Percentiles rank a stretch among this genome's conserved stretches.
phyloP scores from a whole-genome alignment of 2,888 invertebrate genomes.

The Notocelia uddmanniana region DNA sequence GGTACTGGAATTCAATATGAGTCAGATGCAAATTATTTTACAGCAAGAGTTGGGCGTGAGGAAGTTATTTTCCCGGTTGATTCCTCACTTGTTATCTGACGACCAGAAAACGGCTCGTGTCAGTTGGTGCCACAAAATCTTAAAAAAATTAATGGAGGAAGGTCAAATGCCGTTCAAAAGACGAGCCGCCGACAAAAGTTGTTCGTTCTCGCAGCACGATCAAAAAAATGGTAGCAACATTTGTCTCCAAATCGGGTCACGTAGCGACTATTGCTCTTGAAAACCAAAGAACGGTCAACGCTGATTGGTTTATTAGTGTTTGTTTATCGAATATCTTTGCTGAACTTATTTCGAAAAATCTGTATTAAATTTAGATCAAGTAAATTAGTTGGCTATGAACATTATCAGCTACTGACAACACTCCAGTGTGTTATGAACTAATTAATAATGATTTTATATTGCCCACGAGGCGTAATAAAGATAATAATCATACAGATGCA shows the following conservation, averaged over 20 bases:
- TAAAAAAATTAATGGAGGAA: no score
- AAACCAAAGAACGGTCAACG: not conserved
- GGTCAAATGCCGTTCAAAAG: no score
- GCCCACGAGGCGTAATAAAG: not conserved
- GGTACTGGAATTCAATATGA: no score
- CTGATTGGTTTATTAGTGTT: slow-evolving; percentile 4
- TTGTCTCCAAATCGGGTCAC: slow-evolving; percentile 12
- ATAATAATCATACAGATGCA: slow-evolving; percentile 10
- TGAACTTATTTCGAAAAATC: slow-evolving; percentile 6
- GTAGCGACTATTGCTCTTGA: slow-evolving; percentile 3
- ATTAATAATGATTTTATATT: not conserved
- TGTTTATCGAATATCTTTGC: slow-evolving; percentile 10
- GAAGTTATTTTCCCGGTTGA: no score
- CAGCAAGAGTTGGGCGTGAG: no score
- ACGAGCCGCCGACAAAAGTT: no score
- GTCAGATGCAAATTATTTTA: no score
- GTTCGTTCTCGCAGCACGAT: not conserved
- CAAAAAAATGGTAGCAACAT: slow-evolving; percentile 9
- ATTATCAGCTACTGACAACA: not conserved
- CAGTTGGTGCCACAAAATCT: no score
- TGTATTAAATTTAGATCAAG: not conserved
- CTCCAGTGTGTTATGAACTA: not conserved
- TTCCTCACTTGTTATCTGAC: no score
- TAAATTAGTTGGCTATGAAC: not conserved
- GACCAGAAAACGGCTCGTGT: no score